A percentile compares a stretch with the other conserved stretches of the same genome.
phyloP scores from a whole-genome alignment of 2,797 vertebrate genomes.

The Myioborus miniatus region DNA sequence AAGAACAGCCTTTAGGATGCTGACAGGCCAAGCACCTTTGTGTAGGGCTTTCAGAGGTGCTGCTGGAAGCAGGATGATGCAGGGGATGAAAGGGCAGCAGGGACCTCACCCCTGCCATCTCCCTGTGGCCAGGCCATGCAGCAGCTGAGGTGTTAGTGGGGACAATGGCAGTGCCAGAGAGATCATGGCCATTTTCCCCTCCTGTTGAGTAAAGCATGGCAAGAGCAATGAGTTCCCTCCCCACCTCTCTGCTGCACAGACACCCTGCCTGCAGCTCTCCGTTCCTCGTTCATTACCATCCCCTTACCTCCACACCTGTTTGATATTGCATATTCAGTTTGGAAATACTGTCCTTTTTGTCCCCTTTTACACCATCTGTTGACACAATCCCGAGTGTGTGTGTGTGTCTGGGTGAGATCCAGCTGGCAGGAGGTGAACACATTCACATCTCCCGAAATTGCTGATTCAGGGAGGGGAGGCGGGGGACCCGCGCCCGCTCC shows the following conservation, averaged over 20 bases:
- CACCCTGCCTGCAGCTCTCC: background rate
- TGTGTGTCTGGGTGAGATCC: constrained; percentile 53
- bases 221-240: background rate
- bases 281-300: background rate
- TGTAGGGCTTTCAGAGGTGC: background rate
- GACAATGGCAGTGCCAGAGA: background rate
- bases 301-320: constrained; percentile 59
- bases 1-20: background rate
- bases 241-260: rapidly evolving
- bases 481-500: background rate
- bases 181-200: rapidly evolving
- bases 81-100: background rate
- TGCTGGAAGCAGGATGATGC: background rate
- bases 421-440: constrained; percentile 69
- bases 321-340: constrained; percentile 52
- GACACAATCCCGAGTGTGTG: constrained; percentile 61
- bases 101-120: rapidly evolving
- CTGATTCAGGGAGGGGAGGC: constrained; percentile 42
- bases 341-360: constrained; percentile 52
- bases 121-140: rapidly evolving
- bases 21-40: background rate
- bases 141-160: background rate
- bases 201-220: background rate
- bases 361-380: constrained; percentile 73
- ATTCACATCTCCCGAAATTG: constrained; percentile 56